Base-by-base conservation (phyloP, 2,113 vertebrate genomes). In the Hirundichthys speculiger region DNA sequence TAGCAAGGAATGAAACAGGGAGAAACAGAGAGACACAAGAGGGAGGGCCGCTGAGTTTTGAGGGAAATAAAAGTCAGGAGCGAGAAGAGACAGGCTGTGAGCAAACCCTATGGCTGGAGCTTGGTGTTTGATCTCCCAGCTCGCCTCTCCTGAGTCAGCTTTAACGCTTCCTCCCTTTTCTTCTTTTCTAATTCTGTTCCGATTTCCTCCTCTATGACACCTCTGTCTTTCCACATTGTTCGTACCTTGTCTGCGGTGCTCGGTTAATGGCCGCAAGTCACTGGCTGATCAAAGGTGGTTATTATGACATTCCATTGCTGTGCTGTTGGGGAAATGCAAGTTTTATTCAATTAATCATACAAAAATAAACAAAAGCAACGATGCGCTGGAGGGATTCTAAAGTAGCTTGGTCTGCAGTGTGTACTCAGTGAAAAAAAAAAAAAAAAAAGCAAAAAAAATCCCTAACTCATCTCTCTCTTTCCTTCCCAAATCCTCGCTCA, bases 1-100 rank as follows among this genome's bases (percentile, higher is more conserved):
- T 79, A 61, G 79, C 52, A 65, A 86, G 78, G 85, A 86, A 88
- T 82, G 83, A 84, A 75, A 83, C 73, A 67, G 55, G 60, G 70
- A 61, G 71, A 71, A 49, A 76, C 19, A 56, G 49, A 69, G 20
- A 39, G 40, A 42, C 13, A 42, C 13, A 19, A 45, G 67, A 43
- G 20, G 46, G 38, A 56, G 69, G 57, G 52, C 38, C 11, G 1
- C 16, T 2, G 20, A 30, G 41, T 56, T 63, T 63, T 51, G 69
- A 67, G 73, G 38, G 62, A 75, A 75, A 58, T 57, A 68, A 78
- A 77, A 82, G 76, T 82, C 70, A 48, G 62, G 68, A 83, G 69
- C 50, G 24, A 79, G 76, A 78, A 75, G 70, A 52, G 63, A 72
- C 43, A 59, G 64, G 77, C 56, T 42, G 64, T 54, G 76, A 83